Base-by-base conservation (phyloP, 2,797 vertebrate species). In the Gymnothorax javanicus region DNA sequence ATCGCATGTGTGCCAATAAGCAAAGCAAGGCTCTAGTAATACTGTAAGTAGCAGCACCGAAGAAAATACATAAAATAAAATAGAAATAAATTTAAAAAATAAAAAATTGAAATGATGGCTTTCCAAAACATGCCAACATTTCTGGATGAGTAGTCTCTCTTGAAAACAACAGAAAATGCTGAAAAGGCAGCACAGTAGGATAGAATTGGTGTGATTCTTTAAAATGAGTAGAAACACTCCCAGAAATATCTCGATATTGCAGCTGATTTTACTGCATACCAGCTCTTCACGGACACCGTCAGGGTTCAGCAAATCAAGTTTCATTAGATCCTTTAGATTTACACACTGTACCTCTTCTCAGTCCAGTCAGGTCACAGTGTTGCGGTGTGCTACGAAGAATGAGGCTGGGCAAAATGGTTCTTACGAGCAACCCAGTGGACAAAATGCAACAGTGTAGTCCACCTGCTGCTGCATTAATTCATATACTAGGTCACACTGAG, bases 71-170 rank as follows among this genome's bases (percentile, higher is more conserved):
- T 15, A n/a, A 79, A 77, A 33, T 54, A 58, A 82, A 88, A 43
- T 2, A 43, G 33, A 43, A 43, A 43, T 43, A 43, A 43, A 43
- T 1, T 43, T 43, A 1, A 43, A 43, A 43, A n/a, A n/a, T n/a
- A n/a, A 43, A 43, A 43, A 43, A 43, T 43, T 43, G 33, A 84
- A 89, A 85, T 27, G 75, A 27, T 86, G 88, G 89, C 25, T 7
- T 90, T 88, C 89, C 86, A 88, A 89, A 93, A 92, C 85, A 91
- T 94, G 89, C 89, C 69, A 57, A 84, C 84, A 89, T 92, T 93
- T 91, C 89, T 89, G 87, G 90, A 87, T 92, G 92, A 94, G 90
- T 90, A 87, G 94, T 93, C 93, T 90, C 88, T 88, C 88, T 93
- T 92, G 91, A 27, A 25, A 60, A n/a, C 57, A 54, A 60, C 56